These are phyloP conservation scores for Hippocampus kuda DNA, from an alignment of 2,797 vertebrate species.

Conservation along the genomic window DNA sequence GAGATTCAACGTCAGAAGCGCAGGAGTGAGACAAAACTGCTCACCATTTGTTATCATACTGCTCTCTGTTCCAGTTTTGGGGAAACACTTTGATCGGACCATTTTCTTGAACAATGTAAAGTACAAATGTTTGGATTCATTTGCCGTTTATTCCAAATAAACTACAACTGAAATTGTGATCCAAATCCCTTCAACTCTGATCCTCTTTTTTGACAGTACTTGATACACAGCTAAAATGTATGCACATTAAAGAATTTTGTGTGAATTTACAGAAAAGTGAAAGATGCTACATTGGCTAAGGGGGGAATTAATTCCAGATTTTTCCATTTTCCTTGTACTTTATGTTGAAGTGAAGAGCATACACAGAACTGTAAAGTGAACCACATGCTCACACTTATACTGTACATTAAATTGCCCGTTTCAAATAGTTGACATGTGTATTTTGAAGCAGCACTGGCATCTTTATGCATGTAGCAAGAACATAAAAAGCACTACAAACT, in stretches of 20 bases:
- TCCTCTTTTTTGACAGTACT: background rate
- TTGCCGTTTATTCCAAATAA: background rate
- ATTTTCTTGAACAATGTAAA: background rate
- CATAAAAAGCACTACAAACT: conserved; percentile 21
- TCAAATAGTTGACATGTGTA: background rate
- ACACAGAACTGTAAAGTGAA: background rate
- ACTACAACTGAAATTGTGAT: background rate
- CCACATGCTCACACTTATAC: background rate
- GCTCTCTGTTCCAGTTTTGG: background rate
- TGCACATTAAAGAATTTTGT: background rate
- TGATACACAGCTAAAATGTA: background rate
- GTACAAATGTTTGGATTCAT: background rate
- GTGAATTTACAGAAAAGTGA: background rate
- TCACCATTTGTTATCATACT: background rate
- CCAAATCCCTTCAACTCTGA: background rate
- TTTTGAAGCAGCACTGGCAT: background rate
- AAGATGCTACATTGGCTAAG: background rate
- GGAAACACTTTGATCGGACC: background rate
- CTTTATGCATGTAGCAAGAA: background rate
- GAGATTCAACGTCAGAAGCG: background rate
- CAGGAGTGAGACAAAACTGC: background rate
- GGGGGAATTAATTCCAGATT: background rate
- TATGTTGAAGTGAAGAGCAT: background rate
- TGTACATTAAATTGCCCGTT: background rate
- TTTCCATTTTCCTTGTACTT: background rate